Evolutionary conservation across 2,113 vertebrate species (phyloP), one percentile per base, ranked within the genome.

Genomic region (Corythornis vintsioides): DNA sequence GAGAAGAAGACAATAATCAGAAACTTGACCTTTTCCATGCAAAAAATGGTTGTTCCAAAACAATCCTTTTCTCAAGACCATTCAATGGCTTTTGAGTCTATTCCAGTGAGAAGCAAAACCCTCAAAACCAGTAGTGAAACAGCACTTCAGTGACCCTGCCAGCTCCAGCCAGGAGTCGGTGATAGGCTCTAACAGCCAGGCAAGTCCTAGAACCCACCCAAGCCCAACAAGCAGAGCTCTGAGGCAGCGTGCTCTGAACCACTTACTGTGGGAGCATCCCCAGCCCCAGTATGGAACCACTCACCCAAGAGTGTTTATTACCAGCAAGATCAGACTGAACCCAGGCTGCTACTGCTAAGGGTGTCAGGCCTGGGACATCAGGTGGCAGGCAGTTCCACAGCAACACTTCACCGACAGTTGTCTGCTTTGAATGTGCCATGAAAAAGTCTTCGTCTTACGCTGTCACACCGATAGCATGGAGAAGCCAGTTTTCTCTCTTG

Each of bases 361-460:
- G 25, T 3, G 2, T 11, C 1, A 2, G 50, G 26, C 50, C 56
- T 1, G 0, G 25, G 31, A 33, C 20, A 7, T 1, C 3, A 2
- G 8, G 82, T n/a, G 13, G 47, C 48, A 38, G 52, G 21, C 48
- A 64, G 25, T 19, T 88, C 52, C 24, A 21, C 33, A 9, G 76
- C 67, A 82, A 45, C 0, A 3, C n/a, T 55, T n/a, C 4, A 1
- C 13, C 21, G 22, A 69, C 28, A 22, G 38, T 29, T 33, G 53
- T 38, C 53, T 28, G 8, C n/a, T 80, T 42, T 57, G 20, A 80
- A 65, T 1, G 14, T 3, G 1, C 17, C 40, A 29, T 15, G 17
- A 50, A 78, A 43, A 48, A 29, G 20, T 11, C 38, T 33, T 26
- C 26, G 35, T 84, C 56, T 47, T 29, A n/a, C 2, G 25, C 31